phyloP scores from a whole-genome alignment of 1,140 invertebrate genomes.

The Euwallacea fornicatus region DNA sequence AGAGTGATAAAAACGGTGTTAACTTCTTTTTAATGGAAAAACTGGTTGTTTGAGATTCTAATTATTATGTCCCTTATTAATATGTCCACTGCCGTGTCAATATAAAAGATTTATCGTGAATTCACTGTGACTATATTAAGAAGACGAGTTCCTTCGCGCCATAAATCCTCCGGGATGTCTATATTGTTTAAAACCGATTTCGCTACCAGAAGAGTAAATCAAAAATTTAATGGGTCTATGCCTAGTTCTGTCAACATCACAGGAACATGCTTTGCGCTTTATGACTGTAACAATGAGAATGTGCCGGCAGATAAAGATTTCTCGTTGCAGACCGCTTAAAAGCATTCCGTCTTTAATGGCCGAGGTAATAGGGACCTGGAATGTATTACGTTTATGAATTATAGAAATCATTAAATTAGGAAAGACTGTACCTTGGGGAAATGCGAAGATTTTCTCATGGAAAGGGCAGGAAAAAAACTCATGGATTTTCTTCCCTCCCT shows the following conservation, averaged over 20 bases:
- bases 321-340: neutral
- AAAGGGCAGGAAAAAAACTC: no score
- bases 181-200: neutral
- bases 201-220: neutral
- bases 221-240: neutral
- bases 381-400: no score
- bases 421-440: no score
- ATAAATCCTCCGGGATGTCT: neutral
- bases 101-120: neutral
- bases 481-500: no score
- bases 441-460: no score
- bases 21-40: conserved; percentile 27
- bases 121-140: neutral
- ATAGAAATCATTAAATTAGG: no score
- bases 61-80: conserved; percentile 16
- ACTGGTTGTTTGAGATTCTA: conserved; percentile 17
- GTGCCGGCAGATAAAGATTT: neutral
- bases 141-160: neutral
- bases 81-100: conserved; percentile 4
- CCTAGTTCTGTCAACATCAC: neutral
- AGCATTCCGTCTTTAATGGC: neutral
- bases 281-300: neutral
- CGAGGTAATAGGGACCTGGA: neutral
- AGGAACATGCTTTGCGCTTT: neutral
- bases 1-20: conserved; percentile 29